Evolutionary conservation across 2,113 vertebrate genomes (phyloP), one percentile per base, ranked within the genome.

Genomic region (Pandion haliaetus): DNA sequence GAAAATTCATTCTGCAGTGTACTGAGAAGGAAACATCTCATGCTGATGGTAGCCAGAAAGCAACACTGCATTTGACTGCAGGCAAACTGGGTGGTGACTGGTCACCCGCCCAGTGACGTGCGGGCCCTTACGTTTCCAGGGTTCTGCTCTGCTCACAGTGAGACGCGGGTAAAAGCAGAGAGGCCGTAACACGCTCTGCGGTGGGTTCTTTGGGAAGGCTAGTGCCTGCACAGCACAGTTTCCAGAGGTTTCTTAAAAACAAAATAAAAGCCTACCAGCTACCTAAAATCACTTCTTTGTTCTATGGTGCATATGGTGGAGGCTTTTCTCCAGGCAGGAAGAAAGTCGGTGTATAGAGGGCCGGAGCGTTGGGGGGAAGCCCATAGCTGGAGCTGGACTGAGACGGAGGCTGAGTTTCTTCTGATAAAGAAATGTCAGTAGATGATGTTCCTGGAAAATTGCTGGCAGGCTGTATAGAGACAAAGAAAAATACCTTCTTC

Each of bases 241-340:
- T 92, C 76, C 66, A 90, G 73, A 90, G 12, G 31, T 61, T 69
- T 90, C 82, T 92, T 93, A 62, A 92, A 86, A 87, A 86, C 31
- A 72, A 79, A 90, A 81, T 7, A 83, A 65, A 90, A 83, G 50
- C 49, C 77, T 83, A 81, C 12, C 20, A 71, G 57, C 36, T 85
- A 58, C 65, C 38, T 92, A 23, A 95, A 94, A 76, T 29, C 49
- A 76, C 67, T 47, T 36, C 12, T 74, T 57, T 36, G 12, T 12
- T 79, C 98, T 98, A 99, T 29, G 98, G 99, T 47, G 98, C 98
- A 4, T 99, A 99, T 1, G 99, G 99, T 19, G 99, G 99, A 24
- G 99, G 99, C 86, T 99, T 99, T 97, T 99, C 99, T 67, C 99
- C 99, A 17, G 98, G 97, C 95, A 98, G 85, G 85, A 98, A 97